Evolutionary conservation across 2,797 vertebrate species (phyloP), one percentile per base, ranked within the genome.

Genomic region (Myoxocephalus aenaeus): DNA sequence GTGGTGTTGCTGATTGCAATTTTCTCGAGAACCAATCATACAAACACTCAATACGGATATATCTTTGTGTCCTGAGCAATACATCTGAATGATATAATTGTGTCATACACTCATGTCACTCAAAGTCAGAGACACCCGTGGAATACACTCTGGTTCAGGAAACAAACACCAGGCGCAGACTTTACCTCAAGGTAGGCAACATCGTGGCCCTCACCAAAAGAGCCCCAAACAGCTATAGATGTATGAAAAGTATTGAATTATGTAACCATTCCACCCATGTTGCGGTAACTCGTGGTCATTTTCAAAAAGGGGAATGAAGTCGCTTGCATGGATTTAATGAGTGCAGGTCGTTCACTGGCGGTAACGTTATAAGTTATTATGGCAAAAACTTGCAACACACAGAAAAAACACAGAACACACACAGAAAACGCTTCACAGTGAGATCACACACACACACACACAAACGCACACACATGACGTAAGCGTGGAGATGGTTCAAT

Each of bases 401-500:
- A 50, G 9, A 32, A 32, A 32, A 32, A 2, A 32, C 32, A 50
- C 46, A 50, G 7, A 50, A 48, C 25, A 48, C 2, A 20, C 7
- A 50, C 46, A 50, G 18, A n/a, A 48, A 48, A n/a, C n/a, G n/a
- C n/a, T n/a, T n/a, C 5, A 20, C 18, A 20, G 3, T 48, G 18
- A 9, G 18, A 48, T 48, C 44, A 17, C 22, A 73, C 36, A 61
- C 15, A 56, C 4, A 46, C 57, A 64, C 20, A 57, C 25, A 27
- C 25, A 27, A 17, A 56, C 3, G 18, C 36, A 79, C 54, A 61
- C 64, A 68, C 46, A 62, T 22, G 27, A 50, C 36, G 15, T 42
- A 56, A 68, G 36, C 25, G 15, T n/a, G 70, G 48, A 61, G 38
- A 40, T 38, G n/a, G 73, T 64, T 84, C 74, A 71, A 57, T 74